Conservation (phyloP, 2,113 vertebrate genomes). For the Saguinus imperator region DNA sequence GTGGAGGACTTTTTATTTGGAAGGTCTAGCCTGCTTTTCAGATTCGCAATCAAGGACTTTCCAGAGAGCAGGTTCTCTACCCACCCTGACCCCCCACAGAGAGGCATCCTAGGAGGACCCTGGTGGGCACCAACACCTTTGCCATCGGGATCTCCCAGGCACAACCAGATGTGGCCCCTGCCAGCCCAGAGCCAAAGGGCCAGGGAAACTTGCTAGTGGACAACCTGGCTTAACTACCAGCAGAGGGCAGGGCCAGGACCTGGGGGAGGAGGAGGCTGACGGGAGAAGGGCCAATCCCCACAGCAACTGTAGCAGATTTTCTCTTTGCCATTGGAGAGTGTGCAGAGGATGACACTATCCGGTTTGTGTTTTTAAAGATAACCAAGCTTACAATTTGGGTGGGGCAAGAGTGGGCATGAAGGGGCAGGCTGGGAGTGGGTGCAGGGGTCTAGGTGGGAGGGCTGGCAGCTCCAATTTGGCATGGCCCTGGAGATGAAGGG, state of each 20-base stretch:
- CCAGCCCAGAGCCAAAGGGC: too few relatives aligned
- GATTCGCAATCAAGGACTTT: background rate
- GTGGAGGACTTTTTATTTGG: background rate
- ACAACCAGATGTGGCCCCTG: background rate
- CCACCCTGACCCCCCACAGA: background rate
- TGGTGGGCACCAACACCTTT: background rate
- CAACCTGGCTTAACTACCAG: background rate
- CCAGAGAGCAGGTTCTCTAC: background rate
- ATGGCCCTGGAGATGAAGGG: background rate
- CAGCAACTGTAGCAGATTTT: accelerated
- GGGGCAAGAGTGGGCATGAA: background rate
- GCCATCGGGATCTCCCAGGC: accelerated
- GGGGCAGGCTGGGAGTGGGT: background rate
- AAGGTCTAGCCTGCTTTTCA: background rate
- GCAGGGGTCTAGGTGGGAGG: accelerated
- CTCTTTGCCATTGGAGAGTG: background rate
- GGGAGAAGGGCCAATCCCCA: background rate
- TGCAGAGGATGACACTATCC: background rate
- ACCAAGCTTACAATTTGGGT: background rate
- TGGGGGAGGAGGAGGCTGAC: background rate
- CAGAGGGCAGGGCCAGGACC: background rate
- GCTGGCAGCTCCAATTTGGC: background rate
- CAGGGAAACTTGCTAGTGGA: background rate
- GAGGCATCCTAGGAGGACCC: accelerated
- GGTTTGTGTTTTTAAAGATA: background rate